Base-by-base conservation (phyloP, 2,888 invertebrate genomes). In the Sphecodes monilicornis region DNA sequence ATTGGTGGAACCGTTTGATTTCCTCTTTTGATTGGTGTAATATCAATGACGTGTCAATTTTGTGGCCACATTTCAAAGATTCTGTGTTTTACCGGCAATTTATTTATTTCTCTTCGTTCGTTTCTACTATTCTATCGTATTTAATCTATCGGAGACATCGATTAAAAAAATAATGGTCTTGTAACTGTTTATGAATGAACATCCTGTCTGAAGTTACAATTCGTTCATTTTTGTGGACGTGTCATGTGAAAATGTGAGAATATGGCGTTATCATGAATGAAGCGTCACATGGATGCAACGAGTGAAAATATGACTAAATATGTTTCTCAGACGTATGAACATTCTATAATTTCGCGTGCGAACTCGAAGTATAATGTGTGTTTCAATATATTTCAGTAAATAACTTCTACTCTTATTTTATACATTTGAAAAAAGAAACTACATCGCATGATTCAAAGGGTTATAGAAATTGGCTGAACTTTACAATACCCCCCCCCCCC, bases 31-130 rank as follows among this genome's bases (percentile, higher is more conserved):
- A 89, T 89, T 89, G 89, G 90, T 70, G 64, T 71, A 66, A 68
- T 66, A 82, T 54, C 50, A 89, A 32, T 90, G 90, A 90, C 90
- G 90, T 90, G 90, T 90, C 89, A 82, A 66, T 66, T 81, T 82
- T 78, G 64, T 85, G 79, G 86, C 86, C 82, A 76, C 72, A 81
- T 87, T 86, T 86, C 70, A 50, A 72, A 79, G 73, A 39, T 46
- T 75, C 64, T n/a, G 13, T 11, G 1, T 64, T 69, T 32, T 32
- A 71, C n/a, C 57, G 66, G 32, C 22, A 41, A 76, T 13, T 78
- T 46, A 36, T 71, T 74, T 72, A 78, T 75, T 50, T 32, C 39
- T 3, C 13, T 43, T n/a, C n/a, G 8, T 2, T 22, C n/a, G 10
- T 32, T 68, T 39, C n/a, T n/a, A 39, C n/a, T 32, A 13, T 29